Conservation (phyloP, 2,888 invertebrate species). For the Luffia ferchaultella region DNA sequence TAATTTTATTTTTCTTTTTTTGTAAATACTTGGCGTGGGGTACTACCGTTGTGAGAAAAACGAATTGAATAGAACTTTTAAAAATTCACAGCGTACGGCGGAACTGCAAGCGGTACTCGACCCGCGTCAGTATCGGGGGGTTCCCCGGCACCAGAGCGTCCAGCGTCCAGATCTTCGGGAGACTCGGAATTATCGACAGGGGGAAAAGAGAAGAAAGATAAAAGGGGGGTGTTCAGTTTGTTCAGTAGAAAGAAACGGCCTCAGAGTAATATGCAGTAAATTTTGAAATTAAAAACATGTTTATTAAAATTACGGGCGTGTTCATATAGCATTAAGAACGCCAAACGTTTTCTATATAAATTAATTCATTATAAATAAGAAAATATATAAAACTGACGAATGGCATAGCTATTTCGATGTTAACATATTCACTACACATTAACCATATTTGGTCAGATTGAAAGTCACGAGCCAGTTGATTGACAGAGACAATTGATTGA, state of each 20-base stretch:
- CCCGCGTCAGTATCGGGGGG: constrained; percentile 51
- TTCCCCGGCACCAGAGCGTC: constrained; percentile 49
- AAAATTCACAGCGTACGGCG: constrained; percentile 45
- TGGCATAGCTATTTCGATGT: constrained; percentile 2
- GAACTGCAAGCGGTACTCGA: constrained; percentile 27
- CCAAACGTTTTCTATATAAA: not conserved
- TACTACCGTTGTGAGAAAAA: too few relatives aligned
- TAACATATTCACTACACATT: too few relatives aligned
- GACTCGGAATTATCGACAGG: constrained; percentile 57
- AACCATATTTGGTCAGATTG: too few relatives aligned
- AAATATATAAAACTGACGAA: constrained; percentile 1
- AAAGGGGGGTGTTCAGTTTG: constrained; percentile 68
- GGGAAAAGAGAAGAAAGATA: constrained; percentile 61
- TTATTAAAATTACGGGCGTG: too few relatives aligned
- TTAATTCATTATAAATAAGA: constrained; percentile 1
- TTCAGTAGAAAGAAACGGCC: constrained; percentile 66
- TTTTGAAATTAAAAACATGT: not conserved
- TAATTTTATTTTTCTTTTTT: too few relatives aligned
- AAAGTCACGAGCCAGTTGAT: too few relatives aligned
- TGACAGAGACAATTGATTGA: too few relatives aligned
- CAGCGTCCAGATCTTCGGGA: constrained; percentile 55
- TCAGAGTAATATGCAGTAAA: constrained; percentile 59
- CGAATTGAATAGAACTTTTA: too few relatives aligned
- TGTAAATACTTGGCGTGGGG: too few relatives aligned
- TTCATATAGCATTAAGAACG: too few relatives aligned